phyloP scores from a whole-genome alignment of 2,113 vertebrate species.

The Thunnus maccoyii region DNA sequence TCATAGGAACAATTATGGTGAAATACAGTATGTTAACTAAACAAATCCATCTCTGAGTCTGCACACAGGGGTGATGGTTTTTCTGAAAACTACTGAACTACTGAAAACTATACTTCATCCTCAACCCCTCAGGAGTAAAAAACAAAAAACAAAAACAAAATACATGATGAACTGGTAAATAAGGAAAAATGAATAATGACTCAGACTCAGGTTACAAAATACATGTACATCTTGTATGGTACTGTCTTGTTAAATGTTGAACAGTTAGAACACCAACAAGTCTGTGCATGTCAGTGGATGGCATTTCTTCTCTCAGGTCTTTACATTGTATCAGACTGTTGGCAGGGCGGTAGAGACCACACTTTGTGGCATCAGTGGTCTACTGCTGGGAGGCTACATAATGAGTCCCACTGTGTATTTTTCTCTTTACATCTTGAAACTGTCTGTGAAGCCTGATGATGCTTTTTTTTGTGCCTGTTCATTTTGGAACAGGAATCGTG shows the following conservation, averaged over 20 bases:
- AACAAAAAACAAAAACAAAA: background rate
- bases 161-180: background rate
- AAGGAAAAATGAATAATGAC: too few species aligned
- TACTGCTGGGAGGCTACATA: constrained; percentile 47
- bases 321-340: constrained; percentile 30
- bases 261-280: background rate
- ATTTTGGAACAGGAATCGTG: constrained; percentile 27
- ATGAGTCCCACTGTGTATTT: constrained; percentile 65
- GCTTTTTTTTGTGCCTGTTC: constrained; percentile 23
- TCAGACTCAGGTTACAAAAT: background rate
- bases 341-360: constrained; percentile 8
- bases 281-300: background rate
- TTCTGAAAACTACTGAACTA: too few species aligned
- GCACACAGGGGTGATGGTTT: too few species aligned
- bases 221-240: background rate
- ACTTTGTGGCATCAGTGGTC: constrained; percentile 44
- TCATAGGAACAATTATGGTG: background rate
- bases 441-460: constrained; percentile 15
- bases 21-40: background rate
- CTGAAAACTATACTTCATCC: too few species aligned
- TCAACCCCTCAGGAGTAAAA: too few species aligned
- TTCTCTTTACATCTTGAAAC: constrained; percentile 25
- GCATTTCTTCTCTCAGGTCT: constrained; percentile 24
- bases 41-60: background rate
- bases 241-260: background rate